A percentile compares a stretch with the other conserved stretches of the same genome.
Evolutionary conservation across 2,113 vertebrate species (phyloP).

Genomic region (Silurus meridionalis): DNA sequence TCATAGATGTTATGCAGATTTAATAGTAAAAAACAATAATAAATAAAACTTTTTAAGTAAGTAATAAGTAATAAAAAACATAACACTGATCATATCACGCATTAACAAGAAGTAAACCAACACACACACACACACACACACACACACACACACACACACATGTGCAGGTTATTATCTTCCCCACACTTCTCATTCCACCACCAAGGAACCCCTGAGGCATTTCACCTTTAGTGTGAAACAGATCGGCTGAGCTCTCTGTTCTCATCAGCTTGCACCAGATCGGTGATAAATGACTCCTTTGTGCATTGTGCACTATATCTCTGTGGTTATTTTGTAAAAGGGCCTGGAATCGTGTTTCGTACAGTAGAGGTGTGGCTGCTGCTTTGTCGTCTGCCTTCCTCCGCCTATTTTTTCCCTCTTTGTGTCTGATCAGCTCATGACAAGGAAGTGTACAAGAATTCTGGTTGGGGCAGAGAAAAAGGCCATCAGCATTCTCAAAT

Average conservation of each 20-base stretch:
- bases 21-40: no score
- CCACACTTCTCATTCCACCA: conserved; percentile 16
- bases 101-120: not conserved
- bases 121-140: conserved; percentile 5
- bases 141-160: conserved; percentile 7
- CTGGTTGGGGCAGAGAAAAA: not conserved
- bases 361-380: conserved; percentile 46
- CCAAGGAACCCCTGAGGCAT: conserved; percentile 31
- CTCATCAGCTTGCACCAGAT: conserved; percentile 52
- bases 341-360: conserved; percentile 64
- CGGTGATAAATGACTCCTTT: conserved; percentile 64
- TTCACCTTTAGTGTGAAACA: conserved; percentile 31
- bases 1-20: not conserved
- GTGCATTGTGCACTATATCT: conserved; percentile 65
- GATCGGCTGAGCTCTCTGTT: conserved; percentile 36
- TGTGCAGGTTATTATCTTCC: conserved; percentile 28
- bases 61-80: no score
- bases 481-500: not conserved
- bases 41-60: no score
- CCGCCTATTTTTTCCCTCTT: conserved; percentile 12
- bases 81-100: not conserved
- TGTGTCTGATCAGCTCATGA: conserved; percentile 12
- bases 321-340: conserved; percentile 65
- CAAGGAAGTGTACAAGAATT: not conserved
- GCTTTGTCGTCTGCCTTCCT: conserved; percentile 22